A percentile compares a stretch with the other conserved stretches of the same genome.
Evolutionary conservation across 2,797 vertebrate genomes (phyloP).

Genomic region (Vipera latastei): DNA sequence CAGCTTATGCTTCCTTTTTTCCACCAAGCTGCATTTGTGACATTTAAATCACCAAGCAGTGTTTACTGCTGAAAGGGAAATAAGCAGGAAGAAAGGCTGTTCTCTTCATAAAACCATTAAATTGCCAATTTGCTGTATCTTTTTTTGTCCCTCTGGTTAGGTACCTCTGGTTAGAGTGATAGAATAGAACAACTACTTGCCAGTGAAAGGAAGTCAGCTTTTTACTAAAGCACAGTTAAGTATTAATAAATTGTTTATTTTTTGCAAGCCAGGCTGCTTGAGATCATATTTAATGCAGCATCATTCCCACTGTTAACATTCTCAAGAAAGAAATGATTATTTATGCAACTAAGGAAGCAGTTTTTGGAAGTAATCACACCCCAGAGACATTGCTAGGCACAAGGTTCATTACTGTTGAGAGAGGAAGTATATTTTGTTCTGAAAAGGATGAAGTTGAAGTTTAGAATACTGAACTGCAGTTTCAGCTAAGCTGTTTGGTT

Average conservation of each 20-base stretch:
- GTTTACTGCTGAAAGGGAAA: constrained; percentile 26
- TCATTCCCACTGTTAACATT: constrained; percentile 58
- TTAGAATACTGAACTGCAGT: constrained; percentile 43
- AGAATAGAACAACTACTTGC: constrained; percentile 24
- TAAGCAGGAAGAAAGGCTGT: constrained; percentile 14
- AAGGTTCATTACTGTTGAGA: constrained; percentile 56
- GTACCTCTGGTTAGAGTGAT: constrained; percentile 17
- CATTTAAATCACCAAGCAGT: constrained; percentile 23
- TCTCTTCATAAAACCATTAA: constrained; percentile 22
- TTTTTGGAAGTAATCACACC: constrained; percentile 65
- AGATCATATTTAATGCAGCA: constrained; percentile 57
- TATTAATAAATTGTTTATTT: constrained; percentile 61
- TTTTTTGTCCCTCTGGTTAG: neutral
- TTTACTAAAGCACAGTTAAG: constrained; percentile 21
- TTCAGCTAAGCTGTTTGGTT: constrained; percentile 43
- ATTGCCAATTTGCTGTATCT: constrained; percentile 16
- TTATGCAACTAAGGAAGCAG: constrained; percentile 62
- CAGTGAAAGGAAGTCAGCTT: constrained; percentile 38
- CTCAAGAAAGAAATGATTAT: constrained; percentile 66
- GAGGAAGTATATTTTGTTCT: constrained; percentile 50
- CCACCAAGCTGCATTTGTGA: neutral
- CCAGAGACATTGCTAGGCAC: constrained; percentile 54
- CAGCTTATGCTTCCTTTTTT: constrained; percentile 9
- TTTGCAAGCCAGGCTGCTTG: constrained; percentile 54
- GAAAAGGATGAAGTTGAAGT: constrained; percentile 31